Conservation (phyloP, 2,888 invertebrate genomes). For the Chaetoderma sp. region DNA sequence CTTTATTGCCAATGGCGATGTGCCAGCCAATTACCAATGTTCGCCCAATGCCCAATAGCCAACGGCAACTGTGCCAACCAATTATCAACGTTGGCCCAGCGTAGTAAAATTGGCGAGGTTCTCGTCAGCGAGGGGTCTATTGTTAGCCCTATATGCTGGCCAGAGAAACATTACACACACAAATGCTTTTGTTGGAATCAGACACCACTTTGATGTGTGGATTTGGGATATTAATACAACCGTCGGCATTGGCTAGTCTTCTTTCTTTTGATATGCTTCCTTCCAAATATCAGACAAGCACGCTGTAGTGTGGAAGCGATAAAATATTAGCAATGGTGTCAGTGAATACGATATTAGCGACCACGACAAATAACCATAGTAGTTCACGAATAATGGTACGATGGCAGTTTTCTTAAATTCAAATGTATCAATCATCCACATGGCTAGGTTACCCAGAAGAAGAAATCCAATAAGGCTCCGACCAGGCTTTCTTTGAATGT, state of each 20-base stretch:
- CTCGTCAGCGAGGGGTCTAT: too few relatives aligned
- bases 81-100: too few relatives aligned
- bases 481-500: not conserved
- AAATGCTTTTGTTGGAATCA: too few relatives aligned
- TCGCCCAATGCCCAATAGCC: too few relatives aligned
- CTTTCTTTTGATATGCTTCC: not conserved
- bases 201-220: too few relatives aligned
- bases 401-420: not conserved
- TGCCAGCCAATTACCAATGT: too few relatives aligned
- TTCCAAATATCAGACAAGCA: not conserved
- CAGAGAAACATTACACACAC: too few relatives aligned
- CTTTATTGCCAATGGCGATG: too few relatives aligned
- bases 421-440: not conserved
- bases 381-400: not conserved
- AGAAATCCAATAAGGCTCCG: not conserved
- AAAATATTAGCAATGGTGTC: not conserved
- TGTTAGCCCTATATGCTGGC: too few relatives aligned
- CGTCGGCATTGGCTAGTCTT: not conserved
- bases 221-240: too few relatives aligned
- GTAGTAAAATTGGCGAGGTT: too few relatives aligned
- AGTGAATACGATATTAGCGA: not conserved
- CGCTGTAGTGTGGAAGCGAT: not conserved
- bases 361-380: not conserved
- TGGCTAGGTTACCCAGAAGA: not conserved
- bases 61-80: too few relatives aligned